These are phyloP conservation scores for Drosophila barbarae DNA, from an alignment of 2,888 invertebrate species.

Conservation along the genomic window DNA sequence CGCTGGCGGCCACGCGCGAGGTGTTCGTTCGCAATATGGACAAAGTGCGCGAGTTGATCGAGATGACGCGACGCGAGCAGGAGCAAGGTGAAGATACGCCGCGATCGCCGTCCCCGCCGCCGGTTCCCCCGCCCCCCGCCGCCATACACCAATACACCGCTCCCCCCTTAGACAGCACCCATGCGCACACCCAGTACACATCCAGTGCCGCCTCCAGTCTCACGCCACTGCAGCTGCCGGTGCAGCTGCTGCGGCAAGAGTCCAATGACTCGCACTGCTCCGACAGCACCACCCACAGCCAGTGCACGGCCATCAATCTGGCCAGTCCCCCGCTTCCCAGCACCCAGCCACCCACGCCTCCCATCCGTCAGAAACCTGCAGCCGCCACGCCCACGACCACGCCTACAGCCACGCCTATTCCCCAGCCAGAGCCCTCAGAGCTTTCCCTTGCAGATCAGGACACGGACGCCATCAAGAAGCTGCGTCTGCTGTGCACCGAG, in stretches of 20 bases:
- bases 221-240: conserved; percentile 13
- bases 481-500: conserved; percentile 85
- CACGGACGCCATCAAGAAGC: conserved; percentile 79
- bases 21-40: conserved; percentile 74
- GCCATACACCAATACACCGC: conserved; percentile 31
- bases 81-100: conserved; percentile 21
- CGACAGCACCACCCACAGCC: conserved; percentile 84
- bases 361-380: conserved; percentile 26
- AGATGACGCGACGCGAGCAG: conserved; percentile 65
- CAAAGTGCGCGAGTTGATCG: conserved; percentile 77
- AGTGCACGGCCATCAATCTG: conserved; percentile 83
- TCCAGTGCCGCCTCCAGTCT: neutral
- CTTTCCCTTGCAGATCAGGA: conserved; percentile 55
- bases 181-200: conserved; percentile 2
- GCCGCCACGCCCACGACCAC: conserved; percentile 42
- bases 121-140: conserved; percentile 59
- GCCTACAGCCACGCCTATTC: conserved; percentile 14
- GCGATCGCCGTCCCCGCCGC: conserved; percentile 56
- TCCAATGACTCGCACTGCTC: conserved; percentile 84
- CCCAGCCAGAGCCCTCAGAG: conserved; percentile 43
- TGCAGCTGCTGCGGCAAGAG: conserved; percentile 80
- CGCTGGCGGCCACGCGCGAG: conserved; percentile 69
- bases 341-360: conserved; percentile 47
- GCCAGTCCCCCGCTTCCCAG: conserved; percentile 66
- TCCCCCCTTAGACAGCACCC: conserved; percentile 6